Conservation (phyloP, 2,888 invertebrate genomes). For the Calameuta idolon region DNA sequence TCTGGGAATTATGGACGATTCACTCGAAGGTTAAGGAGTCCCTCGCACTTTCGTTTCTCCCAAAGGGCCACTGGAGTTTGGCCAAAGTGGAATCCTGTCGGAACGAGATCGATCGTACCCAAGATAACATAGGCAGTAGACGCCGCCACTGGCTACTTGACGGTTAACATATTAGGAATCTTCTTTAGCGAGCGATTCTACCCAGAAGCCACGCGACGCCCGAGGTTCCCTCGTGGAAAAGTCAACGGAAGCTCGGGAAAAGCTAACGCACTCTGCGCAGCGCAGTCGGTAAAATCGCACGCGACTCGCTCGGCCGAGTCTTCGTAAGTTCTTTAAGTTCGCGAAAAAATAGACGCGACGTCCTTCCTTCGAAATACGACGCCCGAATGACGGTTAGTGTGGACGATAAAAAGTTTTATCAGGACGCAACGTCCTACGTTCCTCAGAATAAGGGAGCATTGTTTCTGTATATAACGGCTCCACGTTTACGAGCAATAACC, state of each 20-base stretch:
- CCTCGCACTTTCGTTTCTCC: not conserved
- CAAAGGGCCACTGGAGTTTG: not conserved
- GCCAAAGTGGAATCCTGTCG: not conserved
- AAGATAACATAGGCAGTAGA: not conserved
- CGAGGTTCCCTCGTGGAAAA: not conserved
- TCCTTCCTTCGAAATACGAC: not conserved
- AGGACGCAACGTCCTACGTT: not conserved
- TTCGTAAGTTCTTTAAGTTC: not conserved
- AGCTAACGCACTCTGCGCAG: not conserved
- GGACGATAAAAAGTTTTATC: not conserved
- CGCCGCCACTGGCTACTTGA: not conserved
- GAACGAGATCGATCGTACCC: not conserved
- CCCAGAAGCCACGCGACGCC: not conserved
- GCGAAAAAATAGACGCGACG: too few relatives aligned
- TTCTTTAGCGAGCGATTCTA: slow-evolving; percentile 5
- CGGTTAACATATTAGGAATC: not conserved
- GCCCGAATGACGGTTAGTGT: not conserved
- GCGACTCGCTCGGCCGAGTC: not conserved
- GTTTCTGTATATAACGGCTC: not conserved
- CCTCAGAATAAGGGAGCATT: not conserved
- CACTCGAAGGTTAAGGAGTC: not conserved
- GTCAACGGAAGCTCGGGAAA: not conserved
- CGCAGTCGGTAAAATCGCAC: not conserved
- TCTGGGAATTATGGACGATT: not conserved
- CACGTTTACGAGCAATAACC: not conserved